phyloP scores from a whole-genome alignment of 1,140 invertebrate genomes.

The Drosophila sp. region DNA sequence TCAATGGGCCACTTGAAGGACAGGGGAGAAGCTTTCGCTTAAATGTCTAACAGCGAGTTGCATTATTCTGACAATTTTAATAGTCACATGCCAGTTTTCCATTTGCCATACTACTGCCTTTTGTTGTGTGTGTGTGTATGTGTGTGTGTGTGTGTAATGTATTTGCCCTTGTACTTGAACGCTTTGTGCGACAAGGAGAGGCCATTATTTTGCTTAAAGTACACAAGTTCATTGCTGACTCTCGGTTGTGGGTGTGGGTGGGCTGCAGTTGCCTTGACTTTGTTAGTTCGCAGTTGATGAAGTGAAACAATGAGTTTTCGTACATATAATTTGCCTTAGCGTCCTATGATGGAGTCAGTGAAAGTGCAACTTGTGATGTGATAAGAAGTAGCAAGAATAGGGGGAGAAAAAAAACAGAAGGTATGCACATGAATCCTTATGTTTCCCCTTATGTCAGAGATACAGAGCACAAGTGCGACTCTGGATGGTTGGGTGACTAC shows the following conservation, averaged over 20 bases:
- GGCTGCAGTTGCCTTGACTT: constrained; percentile 16
- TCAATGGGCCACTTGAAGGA: constrained; percentile 9
- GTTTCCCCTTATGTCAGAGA: constrained; percentile 48
- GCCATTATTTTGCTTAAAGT: constrained; percentile 23
- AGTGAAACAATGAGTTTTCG: constrained; percentile 9
- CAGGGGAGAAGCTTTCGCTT: background rate
- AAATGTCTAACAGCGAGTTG: constrained; percentile 12
- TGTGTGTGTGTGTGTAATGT: constrained; percentile 9
- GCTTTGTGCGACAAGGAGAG: constrained; percentile 4
- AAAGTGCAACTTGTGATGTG: constrained; percentile 69
- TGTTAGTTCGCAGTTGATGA: constrained; percentile 15
- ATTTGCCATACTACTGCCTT: constrained; percentile 9
- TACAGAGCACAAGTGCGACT: constrained; percentile 17
- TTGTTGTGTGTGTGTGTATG: background rate
- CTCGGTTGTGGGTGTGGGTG: background rate
- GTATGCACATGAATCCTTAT: constrained; percentile 35
- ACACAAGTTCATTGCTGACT: constrained; percentile 21
- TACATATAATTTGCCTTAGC: background rate
- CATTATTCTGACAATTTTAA: constrained; percentile 25
- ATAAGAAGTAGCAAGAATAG: constrained; percentile 40
- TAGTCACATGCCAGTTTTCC: constrained; percentile 13
- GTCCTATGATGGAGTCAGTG: constrained; percentile 49
- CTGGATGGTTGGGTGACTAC: constrained; percentile 23
- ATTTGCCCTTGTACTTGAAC: constrained; percentile 24
- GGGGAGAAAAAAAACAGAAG: background rate